phyloP scores from a whole-genome alignment of 1,140 invertebrate genomes.

The Galleria mellonella region DNA sequence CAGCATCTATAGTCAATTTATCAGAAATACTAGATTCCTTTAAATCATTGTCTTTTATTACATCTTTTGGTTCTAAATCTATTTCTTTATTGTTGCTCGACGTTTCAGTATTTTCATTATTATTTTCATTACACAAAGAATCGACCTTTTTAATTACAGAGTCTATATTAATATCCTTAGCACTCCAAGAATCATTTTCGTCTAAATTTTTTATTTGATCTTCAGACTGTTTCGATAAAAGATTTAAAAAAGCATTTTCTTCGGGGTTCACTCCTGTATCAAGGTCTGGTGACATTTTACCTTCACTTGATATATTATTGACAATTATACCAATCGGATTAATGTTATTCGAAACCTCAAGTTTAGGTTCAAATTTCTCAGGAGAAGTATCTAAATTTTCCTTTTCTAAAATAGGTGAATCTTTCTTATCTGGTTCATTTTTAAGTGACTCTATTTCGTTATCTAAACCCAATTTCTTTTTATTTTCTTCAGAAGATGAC shows the following conservation, averaged over 20 bases:
- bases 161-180: conserved; percentile 85
- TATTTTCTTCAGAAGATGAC: neutral
- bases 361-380: neutral
- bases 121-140: conserved; percentile 67
- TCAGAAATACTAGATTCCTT: neutral
- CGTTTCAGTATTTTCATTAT: conserved; percentile 30
- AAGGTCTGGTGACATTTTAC: neutral
- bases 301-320: neutral
- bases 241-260: conserved; percentile 14
- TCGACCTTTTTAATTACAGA: conserved; percentile 87
- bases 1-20: neutral
- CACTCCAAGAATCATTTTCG: conserved; percentile 84
- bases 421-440: neutral
- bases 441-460: neutral
- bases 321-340: no score
- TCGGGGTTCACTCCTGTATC: neutral
- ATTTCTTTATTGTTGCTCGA: no score
- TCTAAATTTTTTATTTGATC: conserved; percentile 63
- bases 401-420: neutral
- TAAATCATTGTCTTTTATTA: conserved; percentile 1
- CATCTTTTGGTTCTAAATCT: conserved; percentile 12
- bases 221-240: conserved; percentile 18
- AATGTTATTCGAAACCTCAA: neutral
- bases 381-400: neutral
- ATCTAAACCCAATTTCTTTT: neutral